A percentile compares a stretch with the other conserved stretches of the same genome.
Conservation (phyloP, 2,113 vertebrate species). For the Piaya cayana region DNA sequence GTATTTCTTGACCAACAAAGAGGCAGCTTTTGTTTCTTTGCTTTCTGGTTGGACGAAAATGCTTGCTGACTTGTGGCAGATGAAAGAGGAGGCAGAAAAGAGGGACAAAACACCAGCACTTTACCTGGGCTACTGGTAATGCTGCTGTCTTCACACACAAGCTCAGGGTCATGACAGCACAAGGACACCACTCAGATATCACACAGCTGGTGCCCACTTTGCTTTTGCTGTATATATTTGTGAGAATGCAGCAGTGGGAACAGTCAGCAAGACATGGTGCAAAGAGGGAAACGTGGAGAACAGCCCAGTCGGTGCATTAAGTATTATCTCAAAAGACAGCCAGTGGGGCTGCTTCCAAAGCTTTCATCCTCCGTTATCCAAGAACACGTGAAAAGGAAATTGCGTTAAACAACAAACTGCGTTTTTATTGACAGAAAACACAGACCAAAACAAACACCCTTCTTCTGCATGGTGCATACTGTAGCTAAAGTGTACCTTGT, state of each 20-base stretch:
- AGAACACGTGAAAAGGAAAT: background rate
- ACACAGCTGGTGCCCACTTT: background rate
- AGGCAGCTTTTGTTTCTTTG: background rate
- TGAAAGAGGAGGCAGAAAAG: background rate
- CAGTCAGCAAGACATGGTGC: background rate
- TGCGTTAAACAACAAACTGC: constrained; percentile 10
- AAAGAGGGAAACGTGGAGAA: background rate
- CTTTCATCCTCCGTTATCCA: background rate
- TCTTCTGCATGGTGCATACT: background rate
- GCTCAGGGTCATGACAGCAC: background rate
- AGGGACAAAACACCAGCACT: background rate
- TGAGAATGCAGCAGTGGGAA: background rate
- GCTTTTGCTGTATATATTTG: background rate
- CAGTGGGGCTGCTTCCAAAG: background rate
- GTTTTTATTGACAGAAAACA: constrained; percentile 59
- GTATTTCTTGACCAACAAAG: background rate
- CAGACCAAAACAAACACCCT: constrained; percentile 30
- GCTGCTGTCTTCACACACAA: background rate
- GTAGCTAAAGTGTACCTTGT: constrained; percentile 25
- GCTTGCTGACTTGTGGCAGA: background rate
- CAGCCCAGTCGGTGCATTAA: background rate
- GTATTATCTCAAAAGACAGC: background rate
- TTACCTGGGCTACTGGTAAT: background rate
- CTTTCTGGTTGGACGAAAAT: background rate
- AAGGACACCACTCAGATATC: background rate